phyloP scores from a whole-genome alignment of 2,888 invertebrate species.

The Athalia rosae region DNA sequence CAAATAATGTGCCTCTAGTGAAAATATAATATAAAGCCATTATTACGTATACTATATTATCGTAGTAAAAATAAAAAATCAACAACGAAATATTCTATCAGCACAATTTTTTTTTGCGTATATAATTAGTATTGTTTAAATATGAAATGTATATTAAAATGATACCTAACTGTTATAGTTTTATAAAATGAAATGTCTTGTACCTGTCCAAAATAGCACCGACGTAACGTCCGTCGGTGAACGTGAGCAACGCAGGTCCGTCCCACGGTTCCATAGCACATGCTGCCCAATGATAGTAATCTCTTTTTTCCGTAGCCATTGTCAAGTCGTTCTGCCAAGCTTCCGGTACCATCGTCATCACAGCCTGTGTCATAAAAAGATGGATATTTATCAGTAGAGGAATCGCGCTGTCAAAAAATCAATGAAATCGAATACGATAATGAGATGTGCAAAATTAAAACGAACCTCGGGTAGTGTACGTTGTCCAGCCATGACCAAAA shows the following conservation, averaged over 20 bases:
- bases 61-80: slow-evolving; percentile 7
- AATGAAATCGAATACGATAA: slow-evolving; percentile 8
- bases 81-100: slow-evolving; percentile 20
- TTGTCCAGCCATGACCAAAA: slow-evolving; percentile 94
- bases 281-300: slow-evolving; percentile 98
- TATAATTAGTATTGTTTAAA: slow-evolving; percentile 15
- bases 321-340: slow-evolving; percentile 97
- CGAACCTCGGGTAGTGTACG: slow-evolving; percentile 89
- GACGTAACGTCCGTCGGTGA: slow-evolving; percentile 98
- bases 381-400: no score
- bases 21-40: no score
- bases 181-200: slow-evolving; percentile 54
- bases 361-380: slow-evolving; percentile 78
- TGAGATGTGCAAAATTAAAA: slow-evolving; percentile 45
- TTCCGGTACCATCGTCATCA: slow-evolving; percentile 99
- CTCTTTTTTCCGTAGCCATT: slow-evolving; percentile 94
- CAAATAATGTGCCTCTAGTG: slow-evolving; percentile 33
- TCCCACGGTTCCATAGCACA: slow-evolving; percentile 99
- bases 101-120: slow-evolving; percentile 8
- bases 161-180: slow-evolving; percentile 42
- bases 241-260: slow-evolving; percentile 96
- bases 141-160: slow-evolving; percentile 31
- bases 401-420: no score
- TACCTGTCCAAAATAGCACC: slow-evolving; percentile 86
- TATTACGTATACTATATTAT: no score